Base-by-base conservation (phyloP, 2,888 invertebrate genomes). In the Pyrochroa serraticornis region DNA sequence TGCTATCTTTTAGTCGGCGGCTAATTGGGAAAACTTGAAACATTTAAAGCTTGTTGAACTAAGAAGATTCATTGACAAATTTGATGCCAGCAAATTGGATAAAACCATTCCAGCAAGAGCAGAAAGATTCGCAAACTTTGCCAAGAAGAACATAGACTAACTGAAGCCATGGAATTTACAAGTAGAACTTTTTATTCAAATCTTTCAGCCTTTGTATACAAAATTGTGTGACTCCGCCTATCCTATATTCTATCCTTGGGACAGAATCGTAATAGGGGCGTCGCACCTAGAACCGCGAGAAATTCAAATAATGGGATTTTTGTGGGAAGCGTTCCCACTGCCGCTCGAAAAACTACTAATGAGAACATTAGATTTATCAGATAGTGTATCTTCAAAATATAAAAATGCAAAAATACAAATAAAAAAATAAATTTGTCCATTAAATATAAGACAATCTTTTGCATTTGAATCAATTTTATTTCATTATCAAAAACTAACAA, bases 11-110 rank as follows among this genome's bases (percentile, higher is more conserved):
- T 41, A 41, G 41, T 7, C 14, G 22, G n/a, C 14, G n/a, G 6
- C 41, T 22, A 41, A 41, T 22, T 41, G 41, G 41, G 22, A 41
- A 41, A 41, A 41, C 22, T 41, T 41, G 8, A 41, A 41, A n/a
- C 41, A 41, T 9, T 41, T 41, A 41, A 41, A 41, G n/a, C 41
- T 41, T 41, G 41, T 41, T 41, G 41, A 41, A 41, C n/a, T 41
- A 41, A 41, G 41, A 41, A 41, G 22, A 7, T 41, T 41, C 41
- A 2, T 41, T 3, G 41, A 5, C 6, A 3, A 7, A 41, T 22
- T 41, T 30, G 22, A 13, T 41, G 41, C 6, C 30, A 41, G n/a
- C 8, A 13, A 41, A 22, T 41, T 41, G 41, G n/a, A 41, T 41
- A 41, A n/a, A 7, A 3, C 1, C 3, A 41, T 22, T 41, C 14